Percentiles rank a stretch among this genome's conserved stretches.
Evolutionary conservation across 1,140 invertebrate genomes (phyloP).

Genomic region (Microvelia longipes): DNA sequence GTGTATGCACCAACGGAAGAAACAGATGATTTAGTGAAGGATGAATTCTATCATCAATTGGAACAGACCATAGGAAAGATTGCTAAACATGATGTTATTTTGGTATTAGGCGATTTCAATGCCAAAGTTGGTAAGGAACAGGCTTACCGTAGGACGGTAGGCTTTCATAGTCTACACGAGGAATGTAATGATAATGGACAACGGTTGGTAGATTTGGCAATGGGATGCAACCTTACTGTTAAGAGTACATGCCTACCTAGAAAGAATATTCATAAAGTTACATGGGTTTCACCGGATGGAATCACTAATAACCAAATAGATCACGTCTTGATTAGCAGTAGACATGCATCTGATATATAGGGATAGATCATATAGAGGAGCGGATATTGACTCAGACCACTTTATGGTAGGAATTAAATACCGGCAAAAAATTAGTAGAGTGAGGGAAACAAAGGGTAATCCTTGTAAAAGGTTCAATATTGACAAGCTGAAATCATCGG

Average conservation of each 20-base stretch:
- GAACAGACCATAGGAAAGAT: conserved; percentile 3
- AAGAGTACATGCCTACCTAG: neutral
- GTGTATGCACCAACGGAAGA: conserved; percentile 15
- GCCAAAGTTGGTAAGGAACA: neutral
- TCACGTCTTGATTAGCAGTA: neutral
- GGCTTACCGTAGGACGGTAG: neutral
- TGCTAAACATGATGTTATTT: conserved; percentile 8
- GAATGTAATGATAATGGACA: neutral
- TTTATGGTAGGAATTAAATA: neutral
- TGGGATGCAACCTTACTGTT: neutral
- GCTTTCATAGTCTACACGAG: neutral
- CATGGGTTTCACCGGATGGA: neutral
- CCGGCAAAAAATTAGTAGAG: neutral
- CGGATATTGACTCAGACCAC: conserved; percentile 2
- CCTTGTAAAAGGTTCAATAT: too few species aligned
- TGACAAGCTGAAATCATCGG: too few species aligned
- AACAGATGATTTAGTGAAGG: conserved; percentile 12
- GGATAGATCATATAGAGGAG: neutral
- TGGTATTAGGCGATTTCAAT: conserved; percentile 14
- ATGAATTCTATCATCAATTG: conserved; percentile 12
- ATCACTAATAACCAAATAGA: neutral
- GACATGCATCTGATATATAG: neutral
- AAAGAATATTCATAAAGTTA: neutral
- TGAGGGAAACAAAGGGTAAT: conserved; percentile 4
- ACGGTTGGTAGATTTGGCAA: neutral